phyloP scores from a whole-genome alignment of 2,113 vertebrate genomes.

The Grus americana region DNA sequence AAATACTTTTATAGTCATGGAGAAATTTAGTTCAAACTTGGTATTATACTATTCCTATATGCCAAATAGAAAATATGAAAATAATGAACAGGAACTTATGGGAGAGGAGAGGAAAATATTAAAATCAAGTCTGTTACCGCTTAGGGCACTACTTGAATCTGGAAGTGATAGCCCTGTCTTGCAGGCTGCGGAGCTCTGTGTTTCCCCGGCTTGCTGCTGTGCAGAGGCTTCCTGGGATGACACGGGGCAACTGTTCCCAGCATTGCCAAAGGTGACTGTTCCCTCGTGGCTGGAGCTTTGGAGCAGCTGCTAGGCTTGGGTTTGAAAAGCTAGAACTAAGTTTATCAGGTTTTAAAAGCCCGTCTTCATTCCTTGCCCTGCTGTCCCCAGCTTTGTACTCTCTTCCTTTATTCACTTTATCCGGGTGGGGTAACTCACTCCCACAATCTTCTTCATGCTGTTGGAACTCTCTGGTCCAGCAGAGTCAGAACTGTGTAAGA shows the following conservation, averaged over 20 bases:
- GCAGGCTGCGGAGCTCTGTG: rapidly evolving
- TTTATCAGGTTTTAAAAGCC: neutral
- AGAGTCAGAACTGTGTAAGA: neutral
- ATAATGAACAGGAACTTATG: neutral
- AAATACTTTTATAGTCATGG: slow-evolving; percentile 50
- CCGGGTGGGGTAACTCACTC: rapidly evolving
- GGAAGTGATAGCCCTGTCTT: rapidly evolving
- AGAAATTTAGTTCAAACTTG: slow-evolving; percentile 27
- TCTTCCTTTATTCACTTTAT: neutral
- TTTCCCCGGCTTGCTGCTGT: neutral
- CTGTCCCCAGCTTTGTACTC: neutral
- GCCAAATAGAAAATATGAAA: neutral
- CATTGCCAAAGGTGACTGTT: neutral
- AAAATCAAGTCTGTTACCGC: neutral
- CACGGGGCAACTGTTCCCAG: rapidly evolving
- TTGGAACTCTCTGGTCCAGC: neutral
- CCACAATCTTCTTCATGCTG: rapidly evolving
- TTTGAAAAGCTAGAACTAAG: neutral
- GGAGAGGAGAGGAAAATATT: neutral
- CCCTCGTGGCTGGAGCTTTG: rapidly evolving
- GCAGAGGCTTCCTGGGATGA: neutral
- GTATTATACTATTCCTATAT: neutral
- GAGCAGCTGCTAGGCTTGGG: neutral
- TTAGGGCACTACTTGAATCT: rapidly evolving
- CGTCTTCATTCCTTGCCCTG: neutral